phyloP scores from a whole-genome alignment of 1,140 invertebrate genomes.

The Drosophila equinoxialis region DNA sequence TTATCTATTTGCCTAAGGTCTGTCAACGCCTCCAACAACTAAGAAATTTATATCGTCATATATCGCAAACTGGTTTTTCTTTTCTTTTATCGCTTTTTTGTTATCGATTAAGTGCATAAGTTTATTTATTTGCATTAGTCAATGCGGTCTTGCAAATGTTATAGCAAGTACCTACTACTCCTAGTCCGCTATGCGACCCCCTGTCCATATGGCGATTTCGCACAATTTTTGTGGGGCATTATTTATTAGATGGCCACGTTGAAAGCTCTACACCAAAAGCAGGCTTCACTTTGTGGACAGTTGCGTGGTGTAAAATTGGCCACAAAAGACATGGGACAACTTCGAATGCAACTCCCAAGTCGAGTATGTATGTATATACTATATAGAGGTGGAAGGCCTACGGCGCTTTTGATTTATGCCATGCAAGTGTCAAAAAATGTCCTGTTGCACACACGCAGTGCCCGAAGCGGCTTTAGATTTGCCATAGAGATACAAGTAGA shows the following conservation, averaged over 20 bases:
- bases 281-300: constrained; percentile 28
- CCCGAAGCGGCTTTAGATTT: constrained; percentile 60
- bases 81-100: not conserved
- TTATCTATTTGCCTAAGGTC: constrained; percentile 7
- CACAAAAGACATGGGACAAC: constrained; percentile 45
- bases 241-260: constrained; percentile 77
- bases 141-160: constrained; percentile 15
- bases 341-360: constrained; percentile 10
- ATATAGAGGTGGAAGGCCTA: constrained; percentile 36
- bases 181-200: constrained; percentile 35
- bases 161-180: constrained; percentile 51
- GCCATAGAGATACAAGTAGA: constrained; percentile 47
- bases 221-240: constrained; percentile 65
- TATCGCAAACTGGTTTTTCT: not conserved
- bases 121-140: constrained; percentile 13
- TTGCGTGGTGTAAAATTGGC: constrained; percentile 60
- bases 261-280: constrained; percentile 49
- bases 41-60: not conserved
- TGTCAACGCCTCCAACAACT: not conserved
- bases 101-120: constrained; percentile 5
- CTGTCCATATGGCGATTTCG: constrained; percentile 49
- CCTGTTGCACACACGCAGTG: constrained; percentile 71
- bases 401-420: constrained; percentile 77
- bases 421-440: constrained; percentile 80
- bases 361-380: constrained; percentile 8